Percentiles rank a stretch among this genome's conserved stretches.
phyloP scores from a whole-genome alignment of 30 jellyfish, hydroid and myxozoan species.

The Aurelia coerulea region DNA sequence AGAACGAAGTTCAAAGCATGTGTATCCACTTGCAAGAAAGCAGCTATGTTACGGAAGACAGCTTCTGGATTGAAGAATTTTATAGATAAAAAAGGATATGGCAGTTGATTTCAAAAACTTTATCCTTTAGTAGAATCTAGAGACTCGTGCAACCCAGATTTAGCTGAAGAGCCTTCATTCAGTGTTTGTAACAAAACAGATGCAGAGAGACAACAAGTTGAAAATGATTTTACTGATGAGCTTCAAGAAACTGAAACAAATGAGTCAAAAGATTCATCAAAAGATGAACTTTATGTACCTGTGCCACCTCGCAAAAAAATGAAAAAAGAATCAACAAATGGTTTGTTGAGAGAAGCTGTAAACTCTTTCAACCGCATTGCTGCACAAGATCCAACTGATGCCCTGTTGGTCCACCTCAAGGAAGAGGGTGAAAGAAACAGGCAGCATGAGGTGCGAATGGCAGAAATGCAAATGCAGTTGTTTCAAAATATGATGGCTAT shows the following conservation, averaged over 20 bases:
- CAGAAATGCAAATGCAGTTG: slow-evolving; percentile 22
- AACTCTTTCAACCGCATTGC: slow-evolving; percentile 8
- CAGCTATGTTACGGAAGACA: slow-evolving; percentile 41
- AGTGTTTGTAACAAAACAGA: not conserved
- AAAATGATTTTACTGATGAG: not conserved
- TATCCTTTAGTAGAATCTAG: slow-evolving; percentile 10
- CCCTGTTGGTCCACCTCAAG: not conserved
- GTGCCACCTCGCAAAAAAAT: not conserved
- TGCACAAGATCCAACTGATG: slow-evolving; percentile 3
- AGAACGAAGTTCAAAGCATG: slow-evolving; percentile 33
- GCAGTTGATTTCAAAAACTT: slow-evolving; percentile 32
- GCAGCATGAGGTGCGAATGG: slow-evolving; percentile 16
- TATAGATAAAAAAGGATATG: slow-evolving; percentile 15
- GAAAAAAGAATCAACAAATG: not conserved
- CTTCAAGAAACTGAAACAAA: not conserved
- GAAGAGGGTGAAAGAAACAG: slow-evolving; percentile 24
- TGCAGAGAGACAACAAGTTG: not conserved
- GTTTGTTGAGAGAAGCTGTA: slow-evolving; percentile 22
- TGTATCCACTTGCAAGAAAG: slow-evolving; percentile 40
- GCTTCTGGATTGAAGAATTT: slow-evolving; percentile 12
- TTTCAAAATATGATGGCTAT: not conserved
- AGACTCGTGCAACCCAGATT: slow-evolving; percentile 22
- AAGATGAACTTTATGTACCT: slow-evolving; percentile 23
- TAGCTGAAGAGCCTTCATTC: slow-evolving; percentile 24
- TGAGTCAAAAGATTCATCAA: not conserved